phyloP scores from a whole-genome alignment of 2,113 vertebrate genomes.

The Orcinus orca region DNA sequence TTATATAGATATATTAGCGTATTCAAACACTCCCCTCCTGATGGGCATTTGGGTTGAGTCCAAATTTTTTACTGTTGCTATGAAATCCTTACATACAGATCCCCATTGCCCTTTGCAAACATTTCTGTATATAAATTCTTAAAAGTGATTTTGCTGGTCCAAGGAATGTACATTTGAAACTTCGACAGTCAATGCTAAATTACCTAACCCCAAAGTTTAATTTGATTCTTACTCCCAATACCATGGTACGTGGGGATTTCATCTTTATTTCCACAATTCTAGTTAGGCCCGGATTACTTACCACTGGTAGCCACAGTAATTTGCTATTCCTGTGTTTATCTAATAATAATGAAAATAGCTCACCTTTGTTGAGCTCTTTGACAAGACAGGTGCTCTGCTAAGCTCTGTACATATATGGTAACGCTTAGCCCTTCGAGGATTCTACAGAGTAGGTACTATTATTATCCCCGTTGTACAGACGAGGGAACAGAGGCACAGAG shows the following conservation, averaged over 20 bases:
- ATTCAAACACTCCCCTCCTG: background rate
- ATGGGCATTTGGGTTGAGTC: background rate
- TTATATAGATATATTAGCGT: background rate
- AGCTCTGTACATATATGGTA: background rate
- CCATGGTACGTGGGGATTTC: background rate
- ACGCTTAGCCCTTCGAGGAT: background rate
- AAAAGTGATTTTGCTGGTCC: background rate
- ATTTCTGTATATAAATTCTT: background rate
- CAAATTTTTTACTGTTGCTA: background rate
- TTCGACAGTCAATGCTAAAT: background rate
- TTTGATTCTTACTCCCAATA: background rate
- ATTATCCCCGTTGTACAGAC: background rate
- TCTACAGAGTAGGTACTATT: background rate
- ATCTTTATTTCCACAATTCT: background rate
- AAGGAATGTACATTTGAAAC: background rate
- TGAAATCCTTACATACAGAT: background rate
- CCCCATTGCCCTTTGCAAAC: background rate
- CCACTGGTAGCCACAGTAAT: background rate
- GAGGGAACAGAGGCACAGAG: background rate
- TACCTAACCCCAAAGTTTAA: background rate
- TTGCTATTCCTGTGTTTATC: background rate
- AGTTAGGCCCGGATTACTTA: background rate
- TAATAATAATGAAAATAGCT: background rate
- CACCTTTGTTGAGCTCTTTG: background rate
- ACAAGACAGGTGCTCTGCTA: background rate